Conservation (phyloP, 2,113 vertebrate species). For the Talpa occidentalis region DNA sequence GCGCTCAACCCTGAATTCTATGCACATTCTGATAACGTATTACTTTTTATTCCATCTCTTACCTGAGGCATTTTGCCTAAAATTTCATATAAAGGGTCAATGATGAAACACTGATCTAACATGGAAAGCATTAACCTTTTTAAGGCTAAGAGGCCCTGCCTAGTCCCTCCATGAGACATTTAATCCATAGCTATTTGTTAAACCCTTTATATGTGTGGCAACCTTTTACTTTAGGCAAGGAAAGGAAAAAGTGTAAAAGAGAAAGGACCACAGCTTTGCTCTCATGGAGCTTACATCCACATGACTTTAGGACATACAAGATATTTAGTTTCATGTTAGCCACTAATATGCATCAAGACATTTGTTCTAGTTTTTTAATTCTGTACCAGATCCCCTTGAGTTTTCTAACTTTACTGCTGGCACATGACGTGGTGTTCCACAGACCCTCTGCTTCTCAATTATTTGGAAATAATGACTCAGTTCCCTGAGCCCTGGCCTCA, state of each 20-base stretch:
- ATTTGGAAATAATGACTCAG: neutral
- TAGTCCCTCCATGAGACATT: neutral
- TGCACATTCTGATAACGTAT: neutral
- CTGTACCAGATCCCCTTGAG: neutral
- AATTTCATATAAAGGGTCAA: neutral
- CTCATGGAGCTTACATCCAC: neutral
- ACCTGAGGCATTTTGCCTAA: neutral
- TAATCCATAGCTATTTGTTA: neutral
- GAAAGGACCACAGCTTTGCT: neutral
- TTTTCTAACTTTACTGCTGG: neutral
- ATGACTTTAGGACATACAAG: neutral
- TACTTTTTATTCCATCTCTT: neutral
- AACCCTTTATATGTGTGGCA: neutral
- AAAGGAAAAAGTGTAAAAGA: neutral
- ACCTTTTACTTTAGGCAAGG: neutral
- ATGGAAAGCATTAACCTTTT: neutral
- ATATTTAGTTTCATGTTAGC: neutral
- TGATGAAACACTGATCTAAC: neutral
- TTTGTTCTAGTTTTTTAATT: constrained; percentile 28
- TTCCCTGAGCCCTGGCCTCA: neutral
- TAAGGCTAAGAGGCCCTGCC: neutral
- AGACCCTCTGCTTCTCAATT: neutral
- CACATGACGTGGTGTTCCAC: neutral
- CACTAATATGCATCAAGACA: neutral
- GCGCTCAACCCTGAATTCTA: neutral